Evolutionary conservation across 2,113 vertebrate species (phyloP).

Genomic region (Pelecanoides urinatrix): DNA sequence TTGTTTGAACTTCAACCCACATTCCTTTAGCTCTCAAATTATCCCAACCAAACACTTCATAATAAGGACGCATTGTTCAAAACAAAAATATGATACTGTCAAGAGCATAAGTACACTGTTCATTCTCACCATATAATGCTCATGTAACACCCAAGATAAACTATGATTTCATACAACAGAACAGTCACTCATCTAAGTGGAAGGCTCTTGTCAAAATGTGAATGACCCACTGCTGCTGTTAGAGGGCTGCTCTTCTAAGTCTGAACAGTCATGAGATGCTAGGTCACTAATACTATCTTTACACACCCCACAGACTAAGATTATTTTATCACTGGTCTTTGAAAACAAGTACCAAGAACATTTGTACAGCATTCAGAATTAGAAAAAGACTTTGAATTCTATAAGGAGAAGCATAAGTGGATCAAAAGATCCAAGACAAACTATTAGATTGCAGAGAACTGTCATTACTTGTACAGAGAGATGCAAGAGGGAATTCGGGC

Average conservation of each 20-base stretch:
- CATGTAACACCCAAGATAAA: not conserved
- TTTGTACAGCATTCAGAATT: not conserved
- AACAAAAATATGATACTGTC: not conserved
- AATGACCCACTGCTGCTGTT: not conserved
- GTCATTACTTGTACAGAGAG: not conserved
- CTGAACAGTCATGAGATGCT: not conserved
- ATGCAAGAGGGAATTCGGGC: not conserved
- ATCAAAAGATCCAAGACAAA: not conserved
- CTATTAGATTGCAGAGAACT: not conserved
- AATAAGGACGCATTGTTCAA: conserved; percentile 13
- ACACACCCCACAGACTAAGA: not conserved
- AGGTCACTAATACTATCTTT: not conserved
- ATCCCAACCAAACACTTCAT: conserved; percentile 7
- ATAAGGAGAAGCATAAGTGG: not conserved
- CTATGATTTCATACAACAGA: not conserved
- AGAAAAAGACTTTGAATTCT: not conserved
- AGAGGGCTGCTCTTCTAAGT: not conserved
- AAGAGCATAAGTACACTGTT: not conserved
- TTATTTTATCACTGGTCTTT: not conserved
- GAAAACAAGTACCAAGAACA: not conserved
- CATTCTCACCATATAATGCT: not conserved
- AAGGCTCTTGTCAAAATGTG: not conserved
- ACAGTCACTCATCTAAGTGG: not conserved
- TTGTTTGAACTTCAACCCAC: conserved; percentile 52
- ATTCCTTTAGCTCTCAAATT: conserved; percentile 28